Base-by-base conservation (phyloP, 2,797 vertebrate genomes). In the Rhabdomys pumilio region DNA sequence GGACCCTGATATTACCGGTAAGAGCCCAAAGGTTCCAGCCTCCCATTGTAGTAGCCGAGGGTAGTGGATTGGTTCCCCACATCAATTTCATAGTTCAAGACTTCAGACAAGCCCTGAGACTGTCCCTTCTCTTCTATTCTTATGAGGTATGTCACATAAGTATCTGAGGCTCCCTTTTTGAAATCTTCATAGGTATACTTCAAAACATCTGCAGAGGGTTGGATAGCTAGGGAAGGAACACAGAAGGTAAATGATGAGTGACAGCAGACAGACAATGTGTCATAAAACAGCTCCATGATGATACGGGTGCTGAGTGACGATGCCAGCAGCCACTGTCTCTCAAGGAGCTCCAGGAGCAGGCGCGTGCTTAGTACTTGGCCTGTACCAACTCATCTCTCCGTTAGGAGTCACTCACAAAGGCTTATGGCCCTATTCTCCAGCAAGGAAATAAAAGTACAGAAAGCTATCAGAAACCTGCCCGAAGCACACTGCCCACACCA, bases 171-270 rank as follows among this genome's bases (percentile, higher is more conserved):
- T 84, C 94, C 96, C 31, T 73, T 97, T 91, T 98, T 98, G 97
- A 98, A 99, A 81, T 99, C 98, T 17, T 75, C 44, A 26, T 99
- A 99, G 0, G 98, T 99, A 4, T 97, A 98, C 47, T 87, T 98
- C 97, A 99, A 73, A 59, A 96, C 93, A 38, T 96, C 97, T 29
- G 90, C 84, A n/a, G 97, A 96, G 73, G 95, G 96, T 0, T 3
- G 20, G 38, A 0, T 13, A n/a, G 81, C 97, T 98, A 57, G 69
- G 90, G 38, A 53, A 93, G 61, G 50, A 47, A 61, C 94, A 81
- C 13, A 81, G 91, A 89, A 50, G 69, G 53, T 38, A 85, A 69
- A 34, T 13, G 7, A 0, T 73, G 9, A 92, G 79, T n/a, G 77
- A 50, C 0, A 14, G 20, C 61, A 44, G 72, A 34, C 6, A 50